Evolutionary conservation across 2,888 invertebrate genomes (phyloP).

Genomic region (Ceramica pisi): DNA sequence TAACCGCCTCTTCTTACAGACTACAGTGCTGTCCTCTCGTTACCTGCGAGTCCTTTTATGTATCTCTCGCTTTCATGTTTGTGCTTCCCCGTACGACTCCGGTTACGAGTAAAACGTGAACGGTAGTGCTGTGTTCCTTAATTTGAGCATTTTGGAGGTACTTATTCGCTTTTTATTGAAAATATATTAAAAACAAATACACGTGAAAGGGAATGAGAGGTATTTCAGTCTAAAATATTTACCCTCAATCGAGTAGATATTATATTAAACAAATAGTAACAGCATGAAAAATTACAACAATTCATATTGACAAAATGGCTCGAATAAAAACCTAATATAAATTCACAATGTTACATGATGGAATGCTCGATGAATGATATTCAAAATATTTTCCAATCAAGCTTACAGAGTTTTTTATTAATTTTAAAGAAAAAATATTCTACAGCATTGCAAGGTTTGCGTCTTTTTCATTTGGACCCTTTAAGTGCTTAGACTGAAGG

Average conservation of each 20-base stretch:
- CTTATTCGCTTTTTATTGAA: neutral
- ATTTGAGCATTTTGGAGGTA: slow-evolving; percentile 9
- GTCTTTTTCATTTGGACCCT: slow-evolving; percentile 63
- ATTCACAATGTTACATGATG: slow-evolving; percentile 22
- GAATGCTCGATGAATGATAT: slow-evolving; percentile 15
- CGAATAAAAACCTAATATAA: slow-evolving; percentile 19
- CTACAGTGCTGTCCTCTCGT: slow-evolving; percentile 67
- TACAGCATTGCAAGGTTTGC: slow-evolving; percentile 47
- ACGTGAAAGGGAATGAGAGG: neutral
- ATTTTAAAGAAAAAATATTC: slow-evolving; percentile 49
- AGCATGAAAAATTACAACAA: slow-evolving; percentile 1
- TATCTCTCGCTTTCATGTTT: slow-evolving; percentile 50
- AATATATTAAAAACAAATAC: too few species aligned
- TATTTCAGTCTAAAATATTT: neutral
- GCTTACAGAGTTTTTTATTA: slow-evolving; percentile 37
- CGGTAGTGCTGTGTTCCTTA: slow-evolving; percentile 3
- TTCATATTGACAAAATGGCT: slow-evolving; percentile 21
- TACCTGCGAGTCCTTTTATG: slow-evolving; percentile 73
- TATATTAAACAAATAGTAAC: neutral
- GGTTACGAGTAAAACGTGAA: slow-evolving; percentile 47
- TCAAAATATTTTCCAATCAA: slow-evolving; percentile 44
- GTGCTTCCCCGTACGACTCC: slow-evolving; percentile 29
- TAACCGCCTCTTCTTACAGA: slow-evolving; percentile 68
- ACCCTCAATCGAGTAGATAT: neutral
- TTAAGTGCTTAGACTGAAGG: slow-evolving; percentile 65